Evolutionary conservation across 2,113 vertebrate species (phyloP).

Genomic region (Lophius piscatorius): DNA sequence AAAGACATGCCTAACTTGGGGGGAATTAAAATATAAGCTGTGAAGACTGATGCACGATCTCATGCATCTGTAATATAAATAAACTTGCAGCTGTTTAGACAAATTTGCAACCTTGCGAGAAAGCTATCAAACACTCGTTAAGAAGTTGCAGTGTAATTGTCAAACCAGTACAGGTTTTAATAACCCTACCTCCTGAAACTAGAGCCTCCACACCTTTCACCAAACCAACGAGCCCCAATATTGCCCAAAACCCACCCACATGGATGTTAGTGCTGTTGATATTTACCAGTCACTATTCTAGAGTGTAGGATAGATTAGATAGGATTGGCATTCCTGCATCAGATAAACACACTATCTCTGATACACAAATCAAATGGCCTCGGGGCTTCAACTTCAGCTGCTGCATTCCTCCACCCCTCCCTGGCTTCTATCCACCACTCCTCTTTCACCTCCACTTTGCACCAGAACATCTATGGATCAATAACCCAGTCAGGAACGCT

Average conservation of each 20-base stretch:
- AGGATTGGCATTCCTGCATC: constrained; percentile 24
- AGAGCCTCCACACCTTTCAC: neutral
- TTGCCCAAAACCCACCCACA: neutral
- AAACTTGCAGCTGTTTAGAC: too few relatives aligned
- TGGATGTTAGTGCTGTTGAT: constrained; percentile 31
- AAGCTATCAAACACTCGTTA: too few relatives aligned
- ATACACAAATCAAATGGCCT: constrained; percentile 9
- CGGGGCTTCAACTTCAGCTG: constrained; percentile 26
- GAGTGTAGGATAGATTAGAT: constrained; percentile 47
- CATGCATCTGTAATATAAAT: too few relatives aligned
- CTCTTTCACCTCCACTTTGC: neutral
- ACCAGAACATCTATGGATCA: neutral
- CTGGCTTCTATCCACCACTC: constrained; percentile 5
- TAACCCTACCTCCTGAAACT: neutral
- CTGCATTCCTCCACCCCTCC: constrained; percentile 31
- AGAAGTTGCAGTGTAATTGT: neutral
- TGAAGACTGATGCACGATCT: too few relatives aligned
- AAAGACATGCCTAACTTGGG: too few relatives aligned
- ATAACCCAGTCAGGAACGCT: neutral
- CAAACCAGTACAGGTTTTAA: neutral
- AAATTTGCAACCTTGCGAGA: too few relatives aligned
- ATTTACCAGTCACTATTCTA: constrained; percentile 44
- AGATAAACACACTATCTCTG: constrained; percentile 26
- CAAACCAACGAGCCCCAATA: neutral
- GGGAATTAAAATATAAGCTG: too few relatives aligned